These are phyloP conservation scores for Bufo bufo DNA, from an alignment of 2,113 vertebrate genomes.

Conservation along the genomic window DNA sequence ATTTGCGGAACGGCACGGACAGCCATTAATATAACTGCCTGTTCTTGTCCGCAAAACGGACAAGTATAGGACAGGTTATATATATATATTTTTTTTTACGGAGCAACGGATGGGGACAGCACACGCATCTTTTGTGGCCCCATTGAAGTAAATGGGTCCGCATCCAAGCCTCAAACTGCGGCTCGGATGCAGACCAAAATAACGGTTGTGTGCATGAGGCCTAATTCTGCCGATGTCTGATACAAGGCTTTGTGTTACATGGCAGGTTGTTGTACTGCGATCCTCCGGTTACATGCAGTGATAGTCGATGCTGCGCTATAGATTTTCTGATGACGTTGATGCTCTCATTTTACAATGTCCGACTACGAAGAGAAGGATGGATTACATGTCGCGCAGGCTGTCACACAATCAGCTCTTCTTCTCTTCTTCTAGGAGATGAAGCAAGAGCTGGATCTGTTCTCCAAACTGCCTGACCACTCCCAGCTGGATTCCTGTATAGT, in stretches of 20 bases:
- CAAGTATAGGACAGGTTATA: no score
- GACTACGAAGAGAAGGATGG: background rate
- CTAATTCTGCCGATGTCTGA: no score
- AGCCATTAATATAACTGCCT: no score
- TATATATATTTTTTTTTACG: no score
- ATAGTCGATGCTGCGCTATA: background rate
- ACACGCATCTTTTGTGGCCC: no score
- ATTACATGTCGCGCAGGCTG: background rate
- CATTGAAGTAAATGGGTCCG: no score
- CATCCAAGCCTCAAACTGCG: no score
- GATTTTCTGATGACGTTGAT: background rate
- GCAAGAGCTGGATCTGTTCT: conserved; percentile 79
- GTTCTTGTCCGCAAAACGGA: no score
- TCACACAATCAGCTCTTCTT: background rate
- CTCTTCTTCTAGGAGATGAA: conserved; percentile 80
- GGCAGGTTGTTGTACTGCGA: background rate
- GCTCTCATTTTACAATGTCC: background rate
- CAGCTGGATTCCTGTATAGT: conserved; percentile 84
- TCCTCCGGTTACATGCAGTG: background rate
- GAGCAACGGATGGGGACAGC: no score
- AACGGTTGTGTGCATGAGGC: no score
- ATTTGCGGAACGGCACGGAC: no score
- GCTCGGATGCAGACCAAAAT: no score
- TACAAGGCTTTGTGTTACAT: background rate
- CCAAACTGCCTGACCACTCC: conserved; percentile 73